Percentiles rank a stretch among this genome's conserved stretches.
Evolutionary conservation across 2,888 invertebrate genomes (phyloP).

Genomic region (Eupeodes luniger): DNA sequence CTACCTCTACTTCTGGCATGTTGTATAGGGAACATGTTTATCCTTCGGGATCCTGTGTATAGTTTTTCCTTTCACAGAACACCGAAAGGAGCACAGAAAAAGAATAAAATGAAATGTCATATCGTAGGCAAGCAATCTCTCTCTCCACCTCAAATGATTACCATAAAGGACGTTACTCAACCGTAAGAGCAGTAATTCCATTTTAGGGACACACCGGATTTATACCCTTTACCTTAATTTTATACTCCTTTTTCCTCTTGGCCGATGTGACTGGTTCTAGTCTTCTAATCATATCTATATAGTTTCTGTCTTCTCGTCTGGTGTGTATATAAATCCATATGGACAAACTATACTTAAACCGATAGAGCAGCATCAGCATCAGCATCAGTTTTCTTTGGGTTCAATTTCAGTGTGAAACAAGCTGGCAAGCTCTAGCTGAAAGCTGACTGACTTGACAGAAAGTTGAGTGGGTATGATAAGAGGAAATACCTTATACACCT

Average conservation of each 20-base stretch:
- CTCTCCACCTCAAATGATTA: constrained; percentile 69
- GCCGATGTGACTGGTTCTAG: neutral
- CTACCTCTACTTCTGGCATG: neutral
- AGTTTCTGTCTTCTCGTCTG: no score
- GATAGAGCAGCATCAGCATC: neutral
- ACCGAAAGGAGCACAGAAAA: neutral
- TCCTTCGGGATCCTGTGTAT: constrained; percentile 25
- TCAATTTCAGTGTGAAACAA: neutral
- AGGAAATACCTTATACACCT: constrained; percentile 44
- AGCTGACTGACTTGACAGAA: constrained; percentile 67
- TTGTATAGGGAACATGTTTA: neutral
- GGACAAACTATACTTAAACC: constrained; percentile 20
- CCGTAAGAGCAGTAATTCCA: constrained; percentile 59
- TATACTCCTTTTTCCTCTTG: constrained; percentile 30
- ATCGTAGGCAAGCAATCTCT: constrained; percentile 56
- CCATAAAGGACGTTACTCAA: constrained; percentile 68
- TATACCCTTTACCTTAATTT: constrained; percentile 62
- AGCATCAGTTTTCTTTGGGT: no score
- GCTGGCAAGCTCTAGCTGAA: constrained; percentile 5
- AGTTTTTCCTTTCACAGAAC: neutral
- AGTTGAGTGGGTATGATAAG: constrained; percentile 59
- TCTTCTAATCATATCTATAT: neutral
- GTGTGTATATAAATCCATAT: neutral
- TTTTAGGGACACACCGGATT: constrained; percentile 48
- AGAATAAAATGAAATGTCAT: constrained; percentile 30